Percentiles rank a stretch among this genome's conserved stretches.
phyloP scores from a whole-genome alignment of 2,113 vertebrate species.

The Lampris incognitus region DNA sequence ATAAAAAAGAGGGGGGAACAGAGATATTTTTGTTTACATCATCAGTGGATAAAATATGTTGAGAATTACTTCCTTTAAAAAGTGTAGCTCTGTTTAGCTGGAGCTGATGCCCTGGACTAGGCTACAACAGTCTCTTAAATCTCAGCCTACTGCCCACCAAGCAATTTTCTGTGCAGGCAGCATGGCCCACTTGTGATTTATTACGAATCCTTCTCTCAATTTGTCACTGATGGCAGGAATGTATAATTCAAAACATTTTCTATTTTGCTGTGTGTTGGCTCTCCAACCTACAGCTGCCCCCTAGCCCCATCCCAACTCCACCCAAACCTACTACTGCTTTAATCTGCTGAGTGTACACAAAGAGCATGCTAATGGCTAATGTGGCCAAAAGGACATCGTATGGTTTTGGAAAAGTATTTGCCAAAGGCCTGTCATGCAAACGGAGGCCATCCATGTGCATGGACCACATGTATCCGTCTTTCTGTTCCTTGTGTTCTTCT shows the following conservation, averaged over 20 bases:
- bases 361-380: slow-evolving; percentile 28
- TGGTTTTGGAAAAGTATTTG: background rate
- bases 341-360: slow-evolving; percentile 51
- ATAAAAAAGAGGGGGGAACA: background rate
- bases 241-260: slow-evolving; percentile 81
- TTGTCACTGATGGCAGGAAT: slow-evolving; percentile 78
- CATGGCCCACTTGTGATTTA: slow-evolving; percentile 77
- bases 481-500: slow-evolving; percentile 19
- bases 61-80: slow-evolving; percentile 20
- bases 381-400: slow-evolving; percentile 7
- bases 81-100: slow-evolving; percentile 30
- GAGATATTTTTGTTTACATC: background rate
- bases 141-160: slow-evolving; percentile 74
- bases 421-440: slow-evolving; percentile 2
- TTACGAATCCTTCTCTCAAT: slow-evolving; percentile 76
- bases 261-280: slow-evolving; percentile 69
- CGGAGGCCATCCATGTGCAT: background rate
- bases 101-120: slow-evolving; percentile 43
- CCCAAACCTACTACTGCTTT: slow-evolving; percentile 13
- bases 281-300: background rate
- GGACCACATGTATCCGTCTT: background rate
- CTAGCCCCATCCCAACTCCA: background rate
- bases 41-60: slow-evolving; percentile 6
- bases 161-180: slow-evolving; percentile 72
- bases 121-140: slow-evolving; percentile 75